phyloP scores from a whole-genome alignment of 2,113 vertebrate species.

The Pseudorhombus dupliciocellatus region DNA sequence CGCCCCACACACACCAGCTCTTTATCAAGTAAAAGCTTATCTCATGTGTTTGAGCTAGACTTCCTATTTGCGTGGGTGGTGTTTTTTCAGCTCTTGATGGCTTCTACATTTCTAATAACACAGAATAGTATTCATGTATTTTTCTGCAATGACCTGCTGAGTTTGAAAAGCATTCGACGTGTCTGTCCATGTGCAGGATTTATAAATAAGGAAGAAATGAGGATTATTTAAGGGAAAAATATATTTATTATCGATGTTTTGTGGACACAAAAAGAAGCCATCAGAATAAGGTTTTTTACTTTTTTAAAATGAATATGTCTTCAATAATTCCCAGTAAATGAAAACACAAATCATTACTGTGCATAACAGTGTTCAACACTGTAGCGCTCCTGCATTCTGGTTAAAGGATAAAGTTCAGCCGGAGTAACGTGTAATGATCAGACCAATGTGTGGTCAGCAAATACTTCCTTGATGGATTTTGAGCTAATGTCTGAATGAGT shows the following conservation, averaged over 20 bases:
- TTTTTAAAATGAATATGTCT: constrained; percentile 26
- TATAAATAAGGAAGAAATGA: constrained; percentile 18
- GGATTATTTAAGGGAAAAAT: constrained; percentile 48
- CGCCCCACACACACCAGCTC: neutral
- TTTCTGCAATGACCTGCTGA: constrained; percentile 52
- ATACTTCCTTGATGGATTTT: neutral
- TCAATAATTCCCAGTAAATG: constrained; percentile 7
- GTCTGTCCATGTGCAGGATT: neutral
- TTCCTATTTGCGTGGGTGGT: constrained; percentile 51
- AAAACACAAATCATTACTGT: neutral
- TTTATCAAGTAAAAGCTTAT: constrained; percentile 38
- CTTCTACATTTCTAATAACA: constrained; percentile 24
- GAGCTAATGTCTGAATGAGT: neutral
- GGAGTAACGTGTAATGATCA: neutral
- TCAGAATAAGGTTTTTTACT: constrained; percentile 16
- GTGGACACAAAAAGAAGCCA: constrained; percentile 12
- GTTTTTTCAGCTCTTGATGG: constrained; percentile 29
- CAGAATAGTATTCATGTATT: constrained; percentile 23
- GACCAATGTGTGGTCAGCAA: too few species aligned
- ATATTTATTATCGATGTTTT: constrained; percentile 34
- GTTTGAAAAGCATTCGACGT: constrained; percentile 4
- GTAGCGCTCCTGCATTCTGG: too few species aligned
- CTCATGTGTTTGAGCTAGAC: constrained; percentile 24
- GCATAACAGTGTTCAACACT: neutral
- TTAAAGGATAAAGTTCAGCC: neutral